Evolutionary conservation across 2,888 invertebrate genomes (phyloP), one percentile per base, ranked within the genome.

Genomic region (Oligia latruncula): DNA sequence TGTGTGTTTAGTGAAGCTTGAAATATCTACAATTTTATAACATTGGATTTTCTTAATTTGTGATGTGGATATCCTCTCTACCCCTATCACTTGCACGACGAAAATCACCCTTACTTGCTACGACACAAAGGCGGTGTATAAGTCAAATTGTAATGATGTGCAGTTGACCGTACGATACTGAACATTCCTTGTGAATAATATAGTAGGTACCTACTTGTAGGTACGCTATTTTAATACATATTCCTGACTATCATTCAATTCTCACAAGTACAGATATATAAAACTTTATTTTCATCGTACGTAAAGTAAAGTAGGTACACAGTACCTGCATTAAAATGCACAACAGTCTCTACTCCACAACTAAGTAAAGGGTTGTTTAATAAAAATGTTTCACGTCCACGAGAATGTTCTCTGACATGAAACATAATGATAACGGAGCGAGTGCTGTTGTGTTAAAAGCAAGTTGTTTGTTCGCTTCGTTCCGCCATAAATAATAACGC

Each of bases 381-480:
- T 77, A 82, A 78, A 82, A 78, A 78, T 65, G 43, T 52, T 60
- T 35, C 5, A 74, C 66, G 71, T 71, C 64, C 58, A 79, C 40
- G 52, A 43, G 40, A 43, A 60, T 13, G 13, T 62, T 64, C 23
- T 55, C 40, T 62, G 46, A 71, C 74, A 11, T 71, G 71, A 40
- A 72, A 65, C 17, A 52, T 80, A 80, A 80, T 72, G 71, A 84
- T 80, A 80, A 84, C 64, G n/a, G 58, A 83, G 62, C 40, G 71
- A 46, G 9, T 62, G 49, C 15, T 43, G 62, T 73, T 43, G 80
- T 71, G 84, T 83, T 81, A 71, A 72, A 82, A 82, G 83, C 58
- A 82, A 71, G 78, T 70, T 83, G 70, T 70, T 70, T 78, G 64
- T 72, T 43, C 35, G 35, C 62, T 64, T 52, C 40, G 40, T 46